Conservation (phyloP, 2,888 invertebrate species). For the Formica aserva region DNA sequence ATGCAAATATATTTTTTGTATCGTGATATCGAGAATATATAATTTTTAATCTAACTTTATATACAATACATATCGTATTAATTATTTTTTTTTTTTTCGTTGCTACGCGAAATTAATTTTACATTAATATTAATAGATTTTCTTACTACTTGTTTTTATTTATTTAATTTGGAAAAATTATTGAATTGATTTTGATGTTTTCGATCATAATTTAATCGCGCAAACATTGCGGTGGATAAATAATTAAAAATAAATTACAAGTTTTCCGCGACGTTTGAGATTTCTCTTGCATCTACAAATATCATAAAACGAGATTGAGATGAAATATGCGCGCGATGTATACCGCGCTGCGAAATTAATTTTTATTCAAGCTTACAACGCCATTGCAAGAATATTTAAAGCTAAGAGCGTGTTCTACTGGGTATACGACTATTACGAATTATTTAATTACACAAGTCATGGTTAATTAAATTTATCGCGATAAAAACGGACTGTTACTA, state of each 20-base stretch:
- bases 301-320: neutral
- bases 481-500: conserved; percentile 16
- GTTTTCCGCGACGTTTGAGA: neutral
- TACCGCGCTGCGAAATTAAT: conserved; percentile 11
- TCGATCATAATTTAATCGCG: neutral
- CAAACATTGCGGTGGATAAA: neutral
- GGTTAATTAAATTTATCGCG: conserved; percentile 31
- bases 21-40: neutral
- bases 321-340: conserved; percentile 10
- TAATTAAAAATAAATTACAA: conserved; percentile 22
- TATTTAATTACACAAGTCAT: conserved; percentile 43
- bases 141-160: neutral
- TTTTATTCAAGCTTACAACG: neutral
- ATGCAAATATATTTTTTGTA: neutral
- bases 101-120: neutral
- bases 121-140: conserved; percentile 13
- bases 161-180: no score
- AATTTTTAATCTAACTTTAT: neutral
- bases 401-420: neutral
- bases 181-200: neutral
- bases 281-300: neutral
- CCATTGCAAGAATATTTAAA: neutral
- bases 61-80: neutral
- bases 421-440: neutral
- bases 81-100: neutral